Evolutionary conservation across 2,113 vertebrate genomes (phyloP), one percentile per base, ranked within the genome.

Genomic region (Puntigrus tetrazona): DNA sequence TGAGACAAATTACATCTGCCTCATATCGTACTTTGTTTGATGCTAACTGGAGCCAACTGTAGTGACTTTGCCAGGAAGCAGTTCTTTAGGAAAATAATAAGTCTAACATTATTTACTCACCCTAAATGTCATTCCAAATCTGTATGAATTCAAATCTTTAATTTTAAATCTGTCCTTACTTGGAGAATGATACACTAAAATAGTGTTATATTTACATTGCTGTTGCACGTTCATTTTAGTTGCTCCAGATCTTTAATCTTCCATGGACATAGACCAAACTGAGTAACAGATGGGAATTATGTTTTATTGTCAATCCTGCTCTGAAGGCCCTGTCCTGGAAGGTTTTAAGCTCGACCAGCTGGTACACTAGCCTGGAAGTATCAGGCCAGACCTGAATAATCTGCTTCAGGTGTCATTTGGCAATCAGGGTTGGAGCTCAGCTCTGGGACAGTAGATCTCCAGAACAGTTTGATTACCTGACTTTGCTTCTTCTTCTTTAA

Each of bases 1-100:
- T 84, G n/a, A 89, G 84, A 92, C 89, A 91, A 91, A 91, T n/a
- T n/a, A n/a, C n/a, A n/a, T n/a, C n/a, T n/a, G 74, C 63, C 82
- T 38, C 36, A 75, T 85, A 76, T 82, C 74, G 83, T 87, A 79
- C 84, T 50, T 86, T 86, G 70, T 75, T 18, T 8, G 75, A 14
- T 52, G 14, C 27, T 2, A 36, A 36, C 9, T 14, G 10, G 6
- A 13, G 20, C 59, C 25, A 25, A 38, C 9, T 2, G 16, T 10
- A 31, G 72, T 29, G 45, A 27, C 41, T 7, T 29, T 50, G 7
- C n/a, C n/a, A 50, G 29, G 73, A 45, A 47, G 18, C 18, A 18
- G 27, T 20, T 47, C 13, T 8, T 25, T 14, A n/a, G 2, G 4
- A 50, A 20, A 45, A 47, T 47, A 2, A 10, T 9, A 25, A 27